Base-by-base conservation (phyloP, 2,888 invertebrate species). In the Dorcus hopei region DNA sequence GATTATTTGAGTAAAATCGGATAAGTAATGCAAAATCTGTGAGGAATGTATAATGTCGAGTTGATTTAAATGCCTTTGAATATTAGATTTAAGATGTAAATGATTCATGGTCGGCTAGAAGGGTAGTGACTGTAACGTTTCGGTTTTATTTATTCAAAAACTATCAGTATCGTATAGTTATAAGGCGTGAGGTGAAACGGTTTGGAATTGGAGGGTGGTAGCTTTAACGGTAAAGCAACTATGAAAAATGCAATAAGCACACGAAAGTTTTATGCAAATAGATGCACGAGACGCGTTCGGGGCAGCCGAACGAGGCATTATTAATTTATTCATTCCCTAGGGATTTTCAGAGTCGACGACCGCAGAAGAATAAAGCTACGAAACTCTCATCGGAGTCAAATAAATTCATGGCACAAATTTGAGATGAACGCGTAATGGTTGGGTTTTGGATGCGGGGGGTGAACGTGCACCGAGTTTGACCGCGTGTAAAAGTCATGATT, bases 251-350 rank as follows among this genome's bases (percentile, higher is more conserved):
- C 64, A 68, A 68, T 66, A 64, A 68, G 64, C 64, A 64, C 65
- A 68, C 59, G 64, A 65, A 70, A 70, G 67, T 70, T 70, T 69
- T 68, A 70, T 71, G 69, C 69, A 71, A 72, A 72, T 71, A 71
- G 66, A 72, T 71, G 70, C 70, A 66, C 60, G 60, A 70, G 69
- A 68, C 69, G 64, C 68, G 66, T 67, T 66, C 64, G 62, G 67
- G 65, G 60, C 67, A 64, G 61, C 64, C 65, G 68, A 68, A 71
- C 66, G 69, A 68, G 64, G 64, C 68, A 72, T 73, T 72, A 74
- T 73, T 74, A 73, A 74, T 73, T 73, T 73, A 73, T 73, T 72
- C 72, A 70, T 70, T 69, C 70, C 69, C 72, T 61, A 59, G 65
- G 59, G 65, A 63, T 58, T 56, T 63, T 52, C 61, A 62, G 62